Conservation (phyloP, 2,797 vertebrate species). For the Sylvilagus floridanus region DNA sequence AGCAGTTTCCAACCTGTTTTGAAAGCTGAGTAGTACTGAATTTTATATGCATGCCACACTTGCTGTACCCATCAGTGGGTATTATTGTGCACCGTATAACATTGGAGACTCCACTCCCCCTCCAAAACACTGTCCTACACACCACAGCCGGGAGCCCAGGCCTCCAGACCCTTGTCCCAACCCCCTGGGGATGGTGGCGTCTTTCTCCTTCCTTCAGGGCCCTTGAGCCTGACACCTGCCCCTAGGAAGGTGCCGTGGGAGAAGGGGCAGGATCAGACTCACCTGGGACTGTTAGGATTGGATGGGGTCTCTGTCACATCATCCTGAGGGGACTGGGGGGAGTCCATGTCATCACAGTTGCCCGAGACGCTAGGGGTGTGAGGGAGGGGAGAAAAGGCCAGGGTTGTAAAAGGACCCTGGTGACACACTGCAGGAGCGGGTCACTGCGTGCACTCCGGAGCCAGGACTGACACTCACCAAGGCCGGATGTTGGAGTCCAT, state of each 20-base stretch:
- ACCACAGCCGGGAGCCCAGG: neutral
- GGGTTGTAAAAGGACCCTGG: neutral
- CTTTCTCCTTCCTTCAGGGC: neutral
- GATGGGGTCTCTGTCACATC: constrained; percentile 88
- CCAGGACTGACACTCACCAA: constrained; percentile 79
- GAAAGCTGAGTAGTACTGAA: too few relatives aligned
- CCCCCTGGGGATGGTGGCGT: neutral
- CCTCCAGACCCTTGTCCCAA: neutral
- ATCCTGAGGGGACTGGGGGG: constrained; percentile 90
- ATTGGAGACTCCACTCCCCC: neutral
- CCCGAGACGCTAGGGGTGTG: constrained; percentile 80
- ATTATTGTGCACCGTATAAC: constrained; percentile 3
- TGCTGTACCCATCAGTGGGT: neutral
- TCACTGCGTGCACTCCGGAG: fast-evolving
- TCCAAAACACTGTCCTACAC: neutral
- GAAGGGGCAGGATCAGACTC: neutral
- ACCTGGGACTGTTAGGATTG: constrained; percentile 87
- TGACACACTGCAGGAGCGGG: neutral
- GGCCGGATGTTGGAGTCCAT: constrained; percentile 91
- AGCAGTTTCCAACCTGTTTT: too few relatives aligned
- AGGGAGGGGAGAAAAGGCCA: neutral
- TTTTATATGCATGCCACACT: too few relatives aligned
- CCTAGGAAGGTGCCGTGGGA: neutral
- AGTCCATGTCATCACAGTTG: constrained; percentile 91
- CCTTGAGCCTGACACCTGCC: neutral